Evolutionary conservation across 2,113 vertebrate genomes (phyloP), one percentile per base, ranked within the genome.

Genomic region (Eolophus roseicapilla): DNA sequence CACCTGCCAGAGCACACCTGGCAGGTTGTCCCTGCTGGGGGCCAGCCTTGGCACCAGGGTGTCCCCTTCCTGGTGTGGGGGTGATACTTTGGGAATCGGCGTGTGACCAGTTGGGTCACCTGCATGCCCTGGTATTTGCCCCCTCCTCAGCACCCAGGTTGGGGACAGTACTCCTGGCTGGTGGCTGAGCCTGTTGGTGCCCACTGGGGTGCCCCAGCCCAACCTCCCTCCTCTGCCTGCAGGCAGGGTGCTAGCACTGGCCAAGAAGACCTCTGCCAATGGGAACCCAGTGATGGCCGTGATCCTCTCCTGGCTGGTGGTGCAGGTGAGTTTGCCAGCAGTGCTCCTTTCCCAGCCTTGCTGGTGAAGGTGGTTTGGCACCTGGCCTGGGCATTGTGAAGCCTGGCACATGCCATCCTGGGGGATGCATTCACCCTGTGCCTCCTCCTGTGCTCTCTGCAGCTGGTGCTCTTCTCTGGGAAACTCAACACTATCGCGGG

Each of bases 401-500:
- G 43, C 59, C 24, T 33, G 29, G 6, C 44, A 27, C 0, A 0
- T 74, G 55, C 39, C 29, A 10, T n/a, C 10, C 35, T 8, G 1
- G 25, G 23, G 5, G 33, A 1, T 69, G 39, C 13, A 2, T 92
- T 95, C 39, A 82, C 7, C 19, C 25, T 24, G 14, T 49, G 17
- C 13, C 33, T 17, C 15, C 9, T 35, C 9, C 9, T n/a, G 2
- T 85, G 52, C 62, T 89, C 24, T 90, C n/a, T 85, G 63, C 93
- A 99, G 99, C 96, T 99, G 60, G 99, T 99, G 24, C 98, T 99
- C 65, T 99, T 99, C 96, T 98, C 99, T 25, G 99, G 99, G 29
- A 98, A 99, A 95, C 98, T 99, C 82, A 99, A 99, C 98, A 99
- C 98, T 94, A 99, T 99, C 0, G 99, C 99, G 13, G 98, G 98